Evolutionary conservation across 2,113 vertebrate species (phyloP), one percentile per base, ranked within the genome.

Genomic region (Lasiurus cinereus): DNA sequence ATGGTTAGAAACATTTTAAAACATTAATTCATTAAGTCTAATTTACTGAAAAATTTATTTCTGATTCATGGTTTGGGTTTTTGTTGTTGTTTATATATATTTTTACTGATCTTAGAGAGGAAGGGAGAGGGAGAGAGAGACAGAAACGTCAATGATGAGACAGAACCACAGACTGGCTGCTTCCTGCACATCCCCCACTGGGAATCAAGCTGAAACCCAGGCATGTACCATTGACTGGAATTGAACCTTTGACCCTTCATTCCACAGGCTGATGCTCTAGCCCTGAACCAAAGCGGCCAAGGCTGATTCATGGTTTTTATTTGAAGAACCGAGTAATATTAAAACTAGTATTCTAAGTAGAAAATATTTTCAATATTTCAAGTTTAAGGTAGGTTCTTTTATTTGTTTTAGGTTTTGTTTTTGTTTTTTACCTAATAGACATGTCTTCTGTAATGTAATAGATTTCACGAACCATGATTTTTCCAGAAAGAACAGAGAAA

Each of bases 381-480:
- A 85, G 46, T 69, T 89, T 93, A 76, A 79, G 31, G 79, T 22
- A 29, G 36, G 22, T 36, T n/a, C 46, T 90, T 88, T 43, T 21
- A 59, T 69, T 48, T 43, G 54, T 36, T 56, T 59, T 59, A 59
- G 56, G 56, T 24, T 50, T n/a, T 64, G 59, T 31, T 77, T 74
- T 87, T 52, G 16, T 29, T 77, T 70, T 72, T 98, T 98, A 99
- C 99, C 99, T 99, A 98, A 99, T 99, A 80, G 99, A 99, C 99
- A 99, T 99, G 98, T 99, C 99, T 97, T 99, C 98, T 94, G 99
- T 99, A 98, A 99, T 99, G 96, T 98, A 99, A 98, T 99, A 99
- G 95, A 99, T 99, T 95, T 99, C 99, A 82, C 99, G 98, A 98
- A 99, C 99, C 99, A 99, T 99, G 98, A 99, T 98, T 98, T 99